Base-by-base conservation (phyloP, 92 coral and sea anemone species). In the Chrysogorgia sp. region DNA sequence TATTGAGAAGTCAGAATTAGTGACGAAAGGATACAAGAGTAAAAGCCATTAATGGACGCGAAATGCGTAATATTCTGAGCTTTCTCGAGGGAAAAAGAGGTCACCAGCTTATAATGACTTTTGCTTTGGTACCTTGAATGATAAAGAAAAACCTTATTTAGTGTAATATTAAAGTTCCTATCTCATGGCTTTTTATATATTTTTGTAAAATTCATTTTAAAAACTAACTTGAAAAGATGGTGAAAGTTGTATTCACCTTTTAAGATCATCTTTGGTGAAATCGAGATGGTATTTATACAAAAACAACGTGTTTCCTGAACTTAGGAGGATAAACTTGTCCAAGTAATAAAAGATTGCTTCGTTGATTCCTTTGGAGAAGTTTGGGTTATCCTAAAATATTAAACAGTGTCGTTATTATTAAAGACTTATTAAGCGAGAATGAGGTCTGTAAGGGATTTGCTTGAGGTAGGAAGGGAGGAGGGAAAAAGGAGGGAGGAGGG, bases 211-310 rank as follows among this genome's bases (percentile, higher is more conserved):
- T n/a, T n/a, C n/a, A n/a, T n/a, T n/a, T n/a, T n/a, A n/a, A n/a
- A n/a, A n/a, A n/a, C n/a, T n/a, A n/a, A n/a, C n/a, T n/a, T n/a
- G n/a, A n/a, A n/a, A n/a, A n/a, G n/a, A n/a, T n/a, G n/a, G n/a
- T n/a, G 7, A 19, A 24, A 19, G 26, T 41, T 15, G 6, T 30
- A 15, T 67, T 74, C 22, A 93, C 98, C 98, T 89, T 77, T 89
- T 91, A 17, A 94, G 82, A 56, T 94, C 98, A 50, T 94, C 97
- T 81, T 91, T 94, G 25, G 79, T 85, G 9, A 62, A 84, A 77
- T 89, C 98, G 52, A 94, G 80, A 65, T 89, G 86, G 41, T 94
- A 94, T 70, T 94, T 94, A 67, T 94, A 94, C 82, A 94, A 28
- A 67, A 89, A 90, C 40, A 94, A 83, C 0, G 90, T 91, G 72